Base-by-base conservation (phyloP, 2,888 invertebrate species). In the Eustalomyia histrio region DNA sequence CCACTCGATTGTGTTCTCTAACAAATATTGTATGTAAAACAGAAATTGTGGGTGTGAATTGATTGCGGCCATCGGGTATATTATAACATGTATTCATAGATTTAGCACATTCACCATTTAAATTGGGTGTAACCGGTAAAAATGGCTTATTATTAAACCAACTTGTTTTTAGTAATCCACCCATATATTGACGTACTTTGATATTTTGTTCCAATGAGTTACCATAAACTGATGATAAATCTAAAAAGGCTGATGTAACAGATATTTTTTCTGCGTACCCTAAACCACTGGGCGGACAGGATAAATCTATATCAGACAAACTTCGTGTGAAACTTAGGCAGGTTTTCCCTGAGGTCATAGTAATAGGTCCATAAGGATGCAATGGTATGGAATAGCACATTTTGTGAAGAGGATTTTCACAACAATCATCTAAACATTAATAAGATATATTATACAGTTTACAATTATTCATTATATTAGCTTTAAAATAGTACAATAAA, bases 151-250 rank as follows among this genome's bases (percentile, higher is more conserved):
- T 93, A 47, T 92, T 92, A 9, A 92, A 47, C 9, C 68, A 83
- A 2, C 93, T 92, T 0, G 93, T 93, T 52, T 90, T 88, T 55
- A 96, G 87, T 14, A 94, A 91, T 0, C 97, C 97, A 0, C 94
- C 94, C 43, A 91, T 90, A 83, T 92, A 92, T 1, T 93, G 92
- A 5, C 97, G 92, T 14, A 96, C 90, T 16, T 92, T 92, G 0
- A 91, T 90, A 8, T 93, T 93, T 79, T 94, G 92, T 17, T 92
- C 90, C 8, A 91, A 91, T 1, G 92, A 93, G 78, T 93, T 95
- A 0, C 97, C 97, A 87, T 97, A 97, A 0, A 96, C 93, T 16
- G 95, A 90, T 0, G 96, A 96, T 10, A 94, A 91, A 87, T 97
- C 97, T 91, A 97, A 90, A 84, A 84, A 89, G 16, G 87, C 85